Conservation (phyloP, 2,113 vertebrate genomes). For the Paracanthobrama guichenoti region DNA sequence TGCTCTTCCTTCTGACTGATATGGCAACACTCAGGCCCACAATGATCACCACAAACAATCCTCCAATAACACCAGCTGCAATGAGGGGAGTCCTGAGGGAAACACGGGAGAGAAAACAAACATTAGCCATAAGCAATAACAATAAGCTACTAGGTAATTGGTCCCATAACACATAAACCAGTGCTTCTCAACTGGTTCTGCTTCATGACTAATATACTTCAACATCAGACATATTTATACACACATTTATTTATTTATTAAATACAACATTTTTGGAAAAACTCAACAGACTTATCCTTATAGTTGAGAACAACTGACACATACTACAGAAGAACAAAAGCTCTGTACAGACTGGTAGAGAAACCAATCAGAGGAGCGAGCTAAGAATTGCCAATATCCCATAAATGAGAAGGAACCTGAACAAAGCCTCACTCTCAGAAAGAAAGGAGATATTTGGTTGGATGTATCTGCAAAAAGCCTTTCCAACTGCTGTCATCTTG, state of each 20-base stretch:
- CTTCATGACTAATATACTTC: not conserved
- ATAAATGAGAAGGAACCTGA: constrained; percentile 16
- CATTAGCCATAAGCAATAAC: constrained; percentile 20
- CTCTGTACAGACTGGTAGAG: not conserved
- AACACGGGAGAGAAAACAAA: constrained; percentile 17
- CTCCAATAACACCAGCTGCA: constrained; percentile 92
- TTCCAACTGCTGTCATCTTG: not conserved
- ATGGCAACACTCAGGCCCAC: constrained; percentile 88
- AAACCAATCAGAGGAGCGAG: not conserved
- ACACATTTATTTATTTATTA: not conserved
- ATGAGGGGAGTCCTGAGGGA: constrained; percentile 90
- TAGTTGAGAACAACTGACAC: not conserved
- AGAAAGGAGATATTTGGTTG: not conserved
- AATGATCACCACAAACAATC: constrained; percentile 94
- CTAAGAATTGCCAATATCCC: not conserved
- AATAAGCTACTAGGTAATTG: not conserved
- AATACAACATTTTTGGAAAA: not conserved
- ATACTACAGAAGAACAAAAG: not conserved
- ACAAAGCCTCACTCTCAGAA: not conserved
- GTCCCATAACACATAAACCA: not conserved
- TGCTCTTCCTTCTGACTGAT: constrained; percentile 90
- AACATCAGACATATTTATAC: not conserved
- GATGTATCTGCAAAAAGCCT: not conserved
- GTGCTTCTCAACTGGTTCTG: constrained; percentile 1
- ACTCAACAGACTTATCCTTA: not conserved